Conservation (phyloP, 2,113 vertebrate species). For the Centropus unirufus region DNA sequence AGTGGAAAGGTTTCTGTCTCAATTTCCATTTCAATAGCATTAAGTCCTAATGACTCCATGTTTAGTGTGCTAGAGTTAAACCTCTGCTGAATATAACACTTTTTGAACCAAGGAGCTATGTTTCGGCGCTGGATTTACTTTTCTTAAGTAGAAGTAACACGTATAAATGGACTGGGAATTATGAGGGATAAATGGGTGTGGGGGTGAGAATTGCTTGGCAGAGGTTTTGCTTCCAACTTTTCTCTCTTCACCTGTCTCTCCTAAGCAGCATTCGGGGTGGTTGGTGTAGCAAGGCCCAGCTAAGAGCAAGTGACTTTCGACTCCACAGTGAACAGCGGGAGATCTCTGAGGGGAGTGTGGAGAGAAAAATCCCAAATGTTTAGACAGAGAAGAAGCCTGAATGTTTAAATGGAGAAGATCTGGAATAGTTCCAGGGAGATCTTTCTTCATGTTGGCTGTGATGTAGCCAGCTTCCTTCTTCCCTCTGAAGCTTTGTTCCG, state of each 20-base stretch:
- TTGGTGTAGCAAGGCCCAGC: not conserved
- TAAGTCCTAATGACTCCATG: not conserved
- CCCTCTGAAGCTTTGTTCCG: not conserved
- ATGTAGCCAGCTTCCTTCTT: not conserved
- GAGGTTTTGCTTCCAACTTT: conserved; percentile 29
- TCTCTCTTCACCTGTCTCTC: not conserved
- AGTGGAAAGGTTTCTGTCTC: conserved; percentile 44
- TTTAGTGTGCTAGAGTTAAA: conserved; percentile 48
- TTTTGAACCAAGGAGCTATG: conserved; percentile 4
- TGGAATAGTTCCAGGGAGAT: conserved; percentile 43
- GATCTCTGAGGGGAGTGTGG: not conserved
- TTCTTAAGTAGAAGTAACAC: not conserved
- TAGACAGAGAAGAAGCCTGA: not conserved
- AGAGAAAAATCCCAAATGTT: conserved; percentile 4
- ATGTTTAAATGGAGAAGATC: conserved; percentile 3
- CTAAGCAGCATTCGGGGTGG: not conserved
- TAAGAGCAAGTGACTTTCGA: conserved; percentile 33
- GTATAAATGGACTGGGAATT: not conserved
- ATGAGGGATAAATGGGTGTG: not conserved
- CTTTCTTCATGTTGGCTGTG: conserved; percentile 4
- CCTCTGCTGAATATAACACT: conserved; percentile 22
- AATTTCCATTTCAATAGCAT: conserved; percentile 13
- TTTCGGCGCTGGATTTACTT: conserved; percentile 43
- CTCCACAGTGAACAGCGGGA: not conserved
- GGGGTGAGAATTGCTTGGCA: not conserved